These are phyloP conservation scores for Myrmophylax atrothorax DNA, from an alignment of 2,113 vertebrate species.

Conservation along the genomic window DNA sequence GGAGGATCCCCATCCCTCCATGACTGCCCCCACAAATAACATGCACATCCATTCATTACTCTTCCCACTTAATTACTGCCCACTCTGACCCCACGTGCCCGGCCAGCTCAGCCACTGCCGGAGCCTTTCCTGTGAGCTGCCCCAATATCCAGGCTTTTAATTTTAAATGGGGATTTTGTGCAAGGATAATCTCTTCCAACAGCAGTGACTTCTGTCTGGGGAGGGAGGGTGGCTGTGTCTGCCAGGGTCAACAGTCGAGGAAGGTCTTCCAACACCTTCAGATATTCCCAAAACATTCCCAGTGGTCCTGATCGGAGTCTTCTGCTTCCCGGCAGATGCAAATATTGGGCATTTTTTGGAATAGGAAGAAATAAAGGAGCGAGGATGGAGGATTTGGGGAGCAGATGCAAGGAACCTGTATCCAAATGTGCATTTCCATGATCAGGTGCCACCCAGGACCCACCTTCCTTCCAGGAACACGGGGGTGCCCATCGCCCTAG, in stretches of 20 bases:
- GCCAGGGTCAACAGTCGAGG: neutral
- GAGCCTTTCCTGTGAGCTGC: neutral
- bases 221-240: neutral
- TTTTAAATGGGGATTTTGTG: neutral
- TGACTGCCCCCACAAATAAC: neutral
- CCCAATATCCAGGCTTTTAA: neutral
- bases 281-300: neutral
- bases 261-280: neutral
- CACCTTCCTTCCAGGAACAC: neutral
- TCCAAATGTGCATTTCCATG: accelerated
- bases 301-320: neutral
- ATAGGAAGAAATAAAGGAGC: neutral
- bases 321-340: neutral
- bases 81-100: neutral
- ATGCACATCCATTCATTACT: neutral
- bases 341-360: neutral
- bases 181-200: neutral
- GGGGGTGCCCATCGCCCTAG: accelerated
- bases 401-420: neutral
- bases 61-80: neutral
- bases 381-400: neutral
- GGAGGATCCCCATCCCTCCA: neutral
- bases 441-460: neutral
- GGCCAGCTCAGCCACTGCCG: accelerated
- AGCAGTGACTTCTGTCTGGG: neutral